Percentiles rank a stretch among this genome's conserved stretches.
Conservation (phyloP, 2,113 vertebrate genomes). For the Patagioenas fasciata region DNA sequence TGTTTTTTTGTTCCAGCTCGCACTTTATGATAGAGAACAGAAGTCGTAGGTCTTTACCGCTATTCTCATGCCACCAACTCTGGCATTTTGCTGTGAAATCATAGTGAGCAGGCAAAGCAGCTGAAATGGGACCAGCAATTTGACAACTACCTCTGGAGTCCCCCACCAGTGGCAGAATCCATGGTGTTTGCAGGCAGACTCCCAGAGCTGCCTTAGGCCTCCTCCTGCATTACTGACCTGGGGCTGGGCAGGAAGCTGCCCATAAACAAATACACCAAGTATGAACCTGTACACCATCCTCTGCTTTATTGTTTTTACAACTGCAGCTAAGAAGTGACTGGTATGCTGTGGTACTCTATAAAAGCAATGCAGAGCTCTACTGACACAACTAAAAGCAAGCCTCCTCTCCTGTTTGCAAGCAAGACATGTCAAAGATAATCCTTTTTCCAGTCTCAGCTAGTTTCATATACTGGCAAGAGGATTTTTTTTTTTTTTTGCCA, state of each 20-base stretch:
- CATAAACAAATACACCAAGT: neutral
- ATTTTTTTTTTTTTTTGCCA: neutral
- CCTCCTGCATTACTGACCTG: neutral
- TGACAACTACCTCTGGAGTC: neutral
- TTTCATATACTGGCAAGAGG: neutral
- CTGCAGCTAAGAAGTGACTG: neutral
- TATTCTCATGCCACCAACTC: neutral
- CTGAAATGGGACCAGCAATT: neutral
- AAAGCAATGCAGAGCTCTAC: neutral
- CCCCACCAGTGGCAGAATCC: neutral
- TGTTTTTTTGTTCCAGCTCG: accelerated
- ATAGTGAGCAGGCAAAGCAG: neutral
- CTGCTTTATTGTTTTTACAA: neutral
- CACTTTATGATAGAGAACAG: neutral
- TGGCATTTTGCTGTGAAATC: neutral
- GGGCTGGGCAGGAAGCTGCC: neutral
- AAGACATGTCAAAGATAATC: neutral
- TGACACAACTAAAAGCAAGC: neutral
- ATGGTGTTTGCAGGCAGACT: neutral
- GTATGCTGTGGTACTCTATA: neutral
- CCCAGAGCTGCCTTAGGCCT: accelerated
- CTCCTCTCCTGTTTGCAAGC: neutral
- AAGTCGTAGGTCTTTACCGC: neutral
- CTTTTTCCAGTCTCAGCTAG: neutral
- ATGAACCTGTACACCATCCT: too few relatives aligned